Base-by-base conservation (phyloP, 2,113 vertebrate species). In the Poeciliopsis prolifica region DNA sequence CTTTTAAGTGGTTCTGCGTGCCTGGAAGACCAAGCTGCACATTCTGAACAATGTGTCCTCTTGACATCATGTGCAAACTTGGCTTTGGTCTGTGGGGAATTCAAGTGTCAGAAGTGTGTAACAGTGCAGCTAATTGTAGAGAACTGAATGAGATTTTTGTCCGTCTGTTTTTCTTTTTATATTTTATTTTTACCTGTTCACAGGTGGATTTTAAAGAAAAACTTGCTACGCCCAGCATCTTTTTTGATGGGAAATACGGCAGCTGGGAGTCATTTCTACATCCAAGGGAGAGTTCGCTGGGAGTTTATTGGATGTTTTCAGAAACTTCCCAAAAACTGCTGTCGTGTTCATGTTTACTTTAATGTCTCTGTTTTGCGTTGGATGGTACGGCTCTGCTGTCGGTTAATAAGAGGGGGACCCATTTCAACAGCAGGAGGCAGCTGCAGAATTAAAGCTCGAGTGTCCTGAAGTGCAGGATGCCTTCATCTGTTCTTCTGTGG, bases 81-180 rank as follows among this genome's bases (percentile, higher is more conserved):
- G 65, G 37, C 26, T 7, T 19, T 14, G 40, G 66, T 44, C 72
- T 79, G 51, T 13, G 30, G 77, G 58, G 80, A 70, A 40, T 79
- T 6, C 0, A 2, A 3, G 58, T 42, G 15, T 72, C 73, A 51
- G 61, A 63, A 26, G 2, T 8, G 30, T 77, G 76, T 54, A 54
- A 65, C 81, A 74, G 72, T 62, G 62, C 66, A 64, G 65, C 84
- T n/a, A 81, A 64, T 71, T 65, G 15, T 28, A 29, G 75, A 84
- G 69, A 82, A 88, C 71, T 33, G 68, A 78, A 81, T 86, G 79
- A 75, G 60, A 67, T 86, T 83, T 79, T 66, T 75, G 51, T 30
- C n/a, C 51, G 66, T 58, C 65, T 79, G 17, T 67, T 40, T 31
- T 4, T 31, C 4, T 31, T 31, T 31, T 31, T 33, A n/a, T n/a